Percentiles rank a stretch among this genome's conserved stretches.
These are phyloP conservation scores for Furcifer pardalis DNA, from an alignment of 2,797 vertebrate genomes.

Conservation along the genomic window DNA sequence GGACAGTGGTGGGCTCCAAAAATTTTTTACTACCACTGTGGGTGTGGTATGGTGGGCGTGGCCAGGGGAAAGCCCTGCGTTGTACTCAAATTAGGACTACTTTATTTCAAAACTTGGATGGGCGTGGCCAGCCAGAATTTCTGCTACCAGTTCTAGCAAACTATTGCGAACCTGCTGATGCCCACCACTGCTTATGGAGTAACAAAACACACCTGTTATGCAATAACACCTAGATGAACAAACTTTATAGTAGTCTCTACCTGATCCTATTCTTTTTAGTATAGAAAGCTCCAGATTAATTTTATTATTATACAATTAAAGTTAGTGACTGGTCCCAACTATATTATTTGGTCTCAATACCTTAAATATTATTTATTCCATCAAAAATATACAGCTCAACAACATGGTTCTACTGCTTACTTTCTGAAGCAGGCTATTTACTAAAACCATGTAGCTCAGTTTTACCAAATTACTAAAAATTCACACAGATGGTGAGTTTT, in stretches of 20 bases:
- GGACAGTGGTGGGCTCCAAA: no score
- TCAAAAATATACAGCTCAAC: conserved; percentile 74
- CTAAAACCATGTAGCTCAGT: conserved; percentile 69
- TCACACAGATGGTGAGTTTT: conserved; percentile 58
- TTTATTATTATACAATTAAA: conserved; percentile 77
- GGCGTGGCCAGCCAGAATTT: no score
- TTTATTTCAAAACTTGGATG: no score
- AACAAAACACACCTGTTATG: conserved; percentile 49
- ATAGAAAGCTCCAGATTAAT: conserved; percentile 75
- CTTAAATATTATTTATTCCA: conserved; percentile 71
- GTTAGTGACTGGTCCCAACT: conserved; percentile 68
- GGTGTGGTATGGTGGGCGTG: no score
- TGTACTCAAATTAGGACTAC: no score
- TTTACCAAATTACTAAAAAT: conserved; percentile 58
- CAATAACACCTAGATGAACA: conserved; percentile 49
- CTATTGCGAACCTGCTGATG: no score
- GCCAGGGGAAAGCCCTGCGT: no score
- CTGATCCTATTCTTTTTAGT: conserved; percentile 65
- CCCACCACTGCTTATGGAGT: no score
- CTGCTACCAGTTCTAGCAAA: no score
- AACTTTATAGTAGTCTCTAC: conserved; percentile 61
- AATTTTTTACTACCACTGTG: no score
- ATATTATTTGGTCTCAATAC: conserved; percentile 75
- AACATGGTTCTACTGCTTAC: conserved; percentile 60
- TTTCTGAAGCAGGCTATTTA: conserved; percentile 55